Percentiles rank a stretch among this genome's conserved stretches.
Conservation (phyloP, 2,888 invertebrate genomes). For the Caenorhabditis zanzibari region DNA sequence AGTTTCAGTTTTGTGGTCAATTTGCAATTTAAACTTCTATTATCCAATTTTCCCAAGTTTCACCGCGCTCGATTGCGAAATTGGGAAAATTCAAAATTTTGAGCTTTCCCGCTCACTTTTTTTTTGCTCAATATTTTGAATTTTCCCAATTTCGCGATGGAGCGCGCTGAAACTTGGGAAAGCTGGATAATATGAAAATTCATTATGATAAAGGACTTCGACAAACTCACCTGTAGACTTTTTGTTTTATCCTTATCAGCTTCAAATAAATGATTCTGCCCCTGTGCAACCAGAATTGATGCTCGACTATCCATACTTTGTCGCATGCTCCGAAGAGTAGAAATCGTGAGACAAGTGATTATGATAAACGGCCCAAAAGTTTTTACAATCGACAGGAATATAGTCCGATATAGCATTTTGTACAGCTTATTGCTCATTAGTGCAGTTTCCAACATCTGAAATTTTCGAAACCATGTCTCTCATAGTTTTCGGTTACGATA, state of each 20-base stretch:
- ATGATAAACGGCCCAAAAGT: slow-evolving; percentile 77
- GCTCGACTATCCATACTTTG: slow-evolving; percentile 78
- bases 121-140: too few relatives aligned
- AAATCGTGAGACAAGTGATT: slow-evolving; percentile 74
- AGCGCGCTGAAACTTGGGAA: too few relatives aligned
- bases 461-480: background rate
- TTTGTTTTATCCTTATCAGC: slow-evolving; percentile 77
- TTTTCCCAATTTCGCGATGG: too few relatives aligned
- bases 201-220: too few relatives aligned
- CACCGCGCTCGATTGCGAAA: too few relatives aligned
- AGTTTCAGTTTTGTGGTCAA: too few relatives aligned
- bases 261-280: slow-evolving; percentile 74
- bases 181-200: too few relatives aligned
- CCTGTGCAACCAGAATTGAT: slow-evolving; percentile 76
- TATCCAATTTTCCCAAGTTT: too few relatives aligned
- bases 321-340: slow-evolving; percentile 70
- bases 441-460: slow-evolving; percentile 65
- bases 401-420: slow-evolving; percentile 69
- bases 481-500: too few relatives aligned
- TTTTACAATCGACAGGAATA: slow-evolving; percentile 73
- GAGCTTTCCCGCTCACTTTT: too few relatives aligned
- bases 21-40: too few relatives aligned
- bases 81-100: too few relatives aligned
- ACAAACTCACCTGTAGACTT: slow-evolving; percentile 70
- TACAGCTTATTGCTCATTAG: slow-evolving; percentile 67